A percentile compares a stretch with the other conserved stretches of the same genome.
Conservation (phyloP, 2,888 invertebrate genomes). For the Gandaritis pyraliata region DNA sequence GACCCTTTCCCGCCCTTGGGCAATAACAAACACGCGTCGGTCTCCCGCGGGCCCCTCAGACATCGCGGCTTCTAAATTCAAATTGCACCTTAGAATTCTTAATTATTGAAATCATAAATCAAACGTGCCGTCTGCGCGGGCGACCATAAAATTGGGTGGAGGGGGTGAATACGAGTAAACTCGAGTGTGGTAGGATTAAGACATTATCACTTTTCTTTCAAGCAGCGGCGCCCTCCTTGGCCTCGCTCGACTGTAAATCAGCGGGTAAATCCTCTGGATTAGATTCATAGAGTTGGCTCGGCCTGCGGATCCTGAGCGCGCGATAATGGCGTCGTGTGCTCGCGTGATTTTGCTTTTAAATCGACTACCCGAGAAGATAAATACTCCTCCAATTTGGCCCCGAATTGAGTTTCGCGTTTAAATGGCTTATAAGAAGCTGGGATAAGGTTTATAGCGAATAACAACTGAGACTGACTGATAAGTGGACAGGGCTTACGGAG, state of each 20-base stretch:
- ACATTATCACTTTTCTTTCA: constrained; percentile 88
- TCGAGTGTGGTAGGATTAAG: constrained; percentile 86
- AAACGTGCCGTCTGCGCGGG: constrained; percentile 81
- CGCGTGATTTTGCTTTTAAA: constrained; percentile 84
- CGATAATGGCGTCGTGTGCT: constrained; percentile 83
- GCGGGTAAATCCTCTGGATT: constrained; percentile 84
- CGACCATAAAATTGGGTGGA: constrained; percentile 80
- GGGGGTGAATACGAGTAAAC: constrained; percentile 58
- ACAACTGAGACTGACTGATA: constrained; percentile 73
- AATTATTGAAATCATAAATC: constrained; percentile 85
- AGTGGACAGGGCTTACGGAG: constrained; percentile 55
- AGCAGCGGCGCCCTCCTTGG: constrained; percentile 77
- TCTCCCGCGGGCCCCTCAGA: constrained; percentile 73
- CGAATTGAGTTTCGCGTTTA: constrained; percentile 70
- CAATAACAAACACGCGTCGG: constrained; percentile 82
- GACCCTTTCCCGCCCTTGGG: constrained; percentile 76
- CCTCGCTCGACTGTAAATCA: constrained; percentile 82
- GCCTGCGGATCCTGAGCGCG: constrained; percentile 77
- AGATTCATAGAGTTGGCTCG: constrained; percentile 83
- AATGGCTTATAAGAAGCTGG: constrained; percentile 70
- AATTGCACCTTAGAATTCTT: constrained; percentile 85
- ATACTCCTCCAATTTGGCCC: constrained; percentile 76
- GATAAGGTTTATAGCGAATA: constrained; percentile 69
- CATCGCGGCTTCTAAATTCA: constrained; percentile 78
- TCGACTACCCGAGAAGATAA: constrained; percentile 79